These are phyloP conservation scores for Gasteruption jaculator DNA, from an alignment of 2,888 invertebrate species.

Conservation along the genomic window DNA sequence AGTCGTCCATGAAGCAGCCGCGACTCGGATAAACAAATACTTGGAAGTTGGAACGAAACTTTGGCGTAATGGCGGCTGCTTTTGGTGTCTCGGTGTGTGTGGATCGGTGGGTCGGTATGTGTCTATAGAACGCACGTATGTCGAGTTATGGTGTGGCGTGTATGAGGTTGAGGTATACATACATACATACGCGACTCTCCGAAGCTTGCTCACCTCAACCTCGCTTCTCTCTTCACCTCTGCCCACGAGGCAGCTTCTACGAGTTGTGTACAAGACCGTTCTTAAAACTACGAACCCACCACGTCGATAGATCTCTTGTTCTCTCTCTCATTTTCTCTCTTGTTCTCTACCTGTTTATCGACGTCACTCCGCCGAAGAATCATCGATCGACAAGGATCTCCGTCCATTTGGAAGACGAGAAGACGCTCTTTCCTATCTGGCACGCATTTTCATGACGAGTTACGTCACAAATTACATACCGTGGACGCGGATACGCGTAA, in stretches of 20 bases:
- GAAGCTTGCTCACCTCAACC: slow-evolving; percentile 24
- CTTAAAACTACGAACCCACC: slow-evolving; percentile 25
- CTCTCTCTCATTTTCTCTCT: too few species aligned
- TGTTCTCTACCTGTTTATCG: too few species aligned
- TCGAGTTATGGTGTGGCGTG: slow-evolving; percentile 24
- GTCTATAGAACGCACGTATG: too few species aligned
- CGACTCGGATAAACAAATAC: slow-evolving; percentile 31
- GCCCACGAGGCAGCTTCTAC: slow-evolving; percentile 20
- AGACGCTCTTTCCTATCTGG: too few species aligned
- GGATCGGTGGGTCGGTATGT: too few species aligned
- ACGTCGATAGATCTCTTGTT: neutral
- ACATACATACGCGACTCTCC: slow-evolving; percentile 19
- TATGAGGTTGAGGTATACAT: slow-evolving; percentile 16
- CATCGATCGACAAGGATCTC: too few species aligned
- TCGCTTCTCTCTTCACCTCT: slow-evolving; percentile 18
- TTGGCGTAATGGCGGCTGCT: slow-evolving; percentile 28
- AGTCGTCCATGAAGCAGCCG: slow-evolving; percentile 22
- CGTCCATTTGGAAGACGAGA: too few species aligned
- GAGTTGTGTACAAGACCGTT: slow-evolving; percentile 22
- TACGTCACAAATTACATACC: too few species aligned
- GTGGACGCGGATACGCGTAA: too few species aligned
- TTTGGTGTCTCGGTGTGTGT: too few species aligned
- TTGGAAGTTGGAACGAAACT: slow-evolving; percentile 36
- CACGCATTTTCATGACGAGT: too few species aligned
- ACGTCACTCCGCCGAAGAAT: too few species aligned